These are phyloP conservation scores for Lissonota sp. DNA, from an alignment of 2,888 invertebrate genomes.

Conservation along the genomic window DNA sequence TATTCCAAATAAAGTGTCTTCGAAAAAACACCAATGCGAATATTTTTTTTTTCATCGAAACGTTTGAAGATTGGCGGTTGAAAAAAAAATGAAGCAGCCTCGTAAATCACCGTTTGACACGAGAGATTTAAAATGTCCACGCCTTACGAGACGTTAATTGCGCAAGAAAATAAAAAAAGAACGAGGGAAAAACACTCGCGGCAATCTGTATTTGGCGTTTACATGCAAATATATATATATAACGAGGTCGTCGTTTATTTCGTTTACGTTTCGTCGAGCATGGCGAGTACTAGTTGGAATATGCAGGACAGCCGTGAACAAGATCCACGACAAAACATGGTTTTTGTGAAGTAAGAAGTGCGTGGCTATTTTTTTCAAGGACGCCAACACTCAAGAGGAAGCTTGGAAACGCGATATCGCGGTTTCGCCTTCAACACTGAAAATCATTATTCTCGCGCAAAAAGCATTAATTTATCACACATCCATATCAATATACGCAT, in stretches of 20 bases:
- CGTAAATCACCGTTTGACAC: neutral
- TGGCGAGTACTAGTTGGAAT: neutral
- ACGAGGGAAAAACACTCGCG: neutral
- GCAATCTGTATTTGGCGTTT: slow-evolving; percentile 16
- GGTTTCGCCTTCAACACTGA: slow-evolving; percentile 62
- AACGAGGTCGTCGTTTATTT: slow-evolving; percentile 7
- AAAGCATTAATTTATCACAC: slow-evolving; percentile 7
- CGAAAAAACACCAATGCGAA: no score
- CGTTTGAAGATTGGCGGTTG: no score
- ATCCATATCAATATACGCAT: neutral
- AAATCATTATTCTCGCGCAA: slow-evolving; percentile 56
- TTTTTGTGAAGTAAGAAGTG: slow-evolving; percentile 12
- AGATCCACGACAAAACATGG: slow-evolving; percentile 13
- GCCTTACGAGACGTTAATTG: slow-evolving; percentile 10
- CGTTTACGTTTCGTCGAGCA: slow-evolving; percentile 13
- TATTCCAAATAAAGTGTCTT: no score
- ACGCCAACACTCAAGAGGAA: slow-evolving; percentile 56
- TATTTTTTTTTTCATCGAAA: no score
- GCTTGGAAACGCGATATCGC: slow-evolving; percentile 66
- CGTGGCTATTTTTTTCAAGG: slow-evolving; percentile 58
- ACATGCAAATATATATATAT: slow-evolving; percentile 14
- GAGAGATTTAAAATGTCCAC: neutral
- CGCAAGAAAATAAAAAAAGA: slow-evolving; percentile 12
- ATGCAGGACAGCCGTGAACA: neutral
- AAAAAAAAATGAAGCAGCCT: neutral